These are phyloP conservation scores for Eupithecia tripunctaria DNA, from an alignment of 2,888 invertebrate species.

Conservation along the genomic window DNA sequence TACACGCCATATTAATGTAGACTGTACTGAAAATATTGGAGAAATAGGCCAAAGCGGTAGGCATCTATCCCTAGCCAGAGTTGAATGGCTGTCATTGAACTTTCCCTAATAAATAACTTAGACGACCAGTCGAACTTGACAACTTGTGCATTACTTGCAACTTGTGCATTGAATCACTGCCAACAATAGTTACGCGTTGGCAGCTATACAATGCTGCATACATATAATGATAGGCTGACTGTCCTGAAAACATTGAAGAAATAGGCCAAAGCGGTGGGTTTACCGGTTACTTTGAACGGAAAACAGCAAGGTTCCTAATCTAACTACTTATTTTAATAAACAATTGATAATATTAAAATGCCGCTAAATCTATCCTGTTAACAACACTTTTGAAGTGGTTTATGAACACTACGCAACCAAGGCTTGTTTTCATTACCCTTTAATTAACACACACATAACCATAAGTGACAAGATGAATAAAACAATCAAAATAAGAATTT, in stretches of 20 bases:
- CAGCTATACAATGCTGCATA: too few species aligned
- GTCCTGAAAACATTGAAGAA: too few species aligned
- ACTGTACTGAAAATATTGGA: too few species aligned
- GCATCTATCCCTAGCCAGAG: not conserved
- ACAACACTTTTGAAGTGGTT: not conserved
- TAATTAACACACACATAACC: too few species aligned
- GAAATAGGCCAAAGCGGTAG: too few species aligned
- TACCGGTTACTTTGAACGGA: not conserved
- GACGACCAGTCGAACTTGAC: slow-evolving; percentile 35
- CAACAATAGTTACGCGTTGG: slow-evolving; percentile 44
- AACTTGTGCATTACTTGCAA: slow-evolving; percentile 34
- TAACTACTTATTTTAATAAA: not conserved
- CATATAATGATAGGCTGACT: too few species aligned
- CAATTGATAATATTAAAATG: not conserved
- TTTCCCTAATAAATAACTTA: slow-evolving; percentile 25
- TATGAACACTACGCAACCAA: not conserved
- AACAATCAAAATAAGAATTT: too few species aligned
- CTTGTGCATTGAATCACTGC: slow-evolving; percentile 30
- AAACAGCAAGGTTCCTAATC: not conserved
- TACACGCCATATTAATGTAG: too few species aligned
- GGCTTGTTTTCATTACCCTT: too few species aligned
- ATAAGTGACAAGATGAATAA: too few species aligned
- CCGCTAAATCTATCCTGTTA: not conserved
- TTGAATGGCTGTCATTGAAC: slow-evolving; percentile 24
- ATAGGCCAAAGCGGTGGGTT: not conserved